Evolutionary conservation across 2,797 vertebrate species (phyloP), one percentile per base, ranked within the genome.

Genomic region (Ctenopoma kingsleyae): DNA sequence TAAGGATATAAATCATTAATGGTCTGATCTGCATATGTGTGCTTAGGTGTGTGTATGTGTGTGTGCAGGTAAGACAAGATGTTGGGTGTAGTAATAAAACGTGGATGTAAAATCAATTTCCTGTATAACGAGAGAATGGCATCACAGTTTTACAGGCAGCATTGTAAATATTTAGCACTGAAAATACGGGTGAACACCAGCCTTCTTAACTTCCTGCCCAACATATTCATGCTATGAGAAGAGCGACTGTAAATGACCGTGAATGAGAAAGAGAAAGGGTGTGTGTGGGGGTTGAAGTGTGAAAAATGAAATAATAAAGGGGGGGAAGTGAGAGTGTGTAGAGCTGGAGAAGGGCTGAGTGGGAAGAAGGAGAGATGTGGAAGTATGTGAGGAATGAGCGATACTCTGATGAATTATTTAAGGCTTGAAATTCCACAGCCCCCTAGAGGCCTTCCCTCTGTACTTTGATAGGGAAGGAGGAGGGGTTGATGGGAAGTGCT

Each of bases 371-470:
- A 74, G 79, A 71, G 61, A 85, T 77, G 83, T 77, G 74, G 67
- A 71, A 87, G 86, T 76, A 86, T 89, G 80, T 81, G 86, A 86
- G 77, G 78, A 88, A 90, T 79, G 66, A 89, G 79, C 51, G 41
- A 62, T 81, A 62, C 76, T 83, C 84, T 84, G 84, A 92, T 94
- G 82, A 93, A 93, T 94, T 93, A 94, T 93, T 94, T 83, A 93
- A 86, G 67, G 71, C 48, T 73, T 86, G 84, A 91, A 90, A 91
- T 89, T 88, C 89, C 80, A 77, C 32, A 19, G 73, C 60, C 61
- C 82, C 86, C 87, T 59, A 41, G 90, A 93, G 90, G 85, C 72
- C 49, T 83, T 81, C 71, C 44, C 17, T 19, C 64, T 74, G 67
- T 76, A 74, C 80, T 84, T 75, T 82, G 80, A 83, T 81, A 72